Evolutionary conservation across 1,140 invertebrate species (phyloP), one percentile per base, ranked within the genome.

Genomic region (Tachypleus tridentatus): DNA sequence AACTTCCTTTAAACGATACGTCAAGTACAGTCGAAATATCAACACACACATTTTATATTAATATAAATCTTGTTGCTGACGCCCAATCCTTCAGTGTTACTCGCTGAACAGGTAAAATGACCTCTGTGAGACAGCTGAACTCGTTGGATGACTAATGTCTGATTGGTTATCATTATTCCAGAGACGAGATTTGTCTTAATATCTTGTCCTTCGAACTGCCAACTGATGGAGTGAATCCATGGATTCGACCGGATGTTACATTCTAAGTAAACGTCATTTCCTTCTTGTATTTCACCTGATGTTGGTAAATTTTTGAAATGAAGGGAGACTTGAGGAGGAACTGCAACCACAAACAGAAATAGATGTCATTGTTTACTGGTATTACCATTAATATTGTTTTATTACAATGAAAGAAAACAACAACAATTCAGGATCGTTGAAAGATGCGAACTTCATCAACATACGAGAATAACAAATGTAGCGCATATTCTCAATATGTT

Each of bases 231-330:
- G 74, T 87, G 86, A 11, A 83, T 83, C 57, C 53, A 57, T 29
- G 71, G 71, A 70, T 72, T 72, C 8, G 71, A 65, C 51, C 71
- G 69, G 10, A 72, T 61, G 11, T 64, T 10, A 77, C 89, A 92
- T 77, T 92, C 89, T 71, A 93, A 87, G 76, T 91, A 92, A 60
- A 93, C 89, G 77, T 92, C 89, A 58, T 87, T 86, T 5, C 88
- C 88, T 71, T 80, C 79, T 69, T 79, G 78, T 58, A 80, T 92
- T 77, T 91, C 88, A 67, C 87, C 84, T 11, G 88, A 85, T 70
- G 89, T 87, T 64, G 93, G 77, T 6, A 87, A 91, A 72, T 85
- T 89, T 67, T 90, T 90, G 67, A 93, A 78, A 70, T 85, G 82
- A 62, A 94, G 77, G 58, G 85, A 82, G 49, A 93, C 88, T 73